These are phyloP conservation scores for Tympanuchus pallidicinctus DNA, from an alignment of 2,113 vertebrate species.

Conservation along the genomic window DNA sequence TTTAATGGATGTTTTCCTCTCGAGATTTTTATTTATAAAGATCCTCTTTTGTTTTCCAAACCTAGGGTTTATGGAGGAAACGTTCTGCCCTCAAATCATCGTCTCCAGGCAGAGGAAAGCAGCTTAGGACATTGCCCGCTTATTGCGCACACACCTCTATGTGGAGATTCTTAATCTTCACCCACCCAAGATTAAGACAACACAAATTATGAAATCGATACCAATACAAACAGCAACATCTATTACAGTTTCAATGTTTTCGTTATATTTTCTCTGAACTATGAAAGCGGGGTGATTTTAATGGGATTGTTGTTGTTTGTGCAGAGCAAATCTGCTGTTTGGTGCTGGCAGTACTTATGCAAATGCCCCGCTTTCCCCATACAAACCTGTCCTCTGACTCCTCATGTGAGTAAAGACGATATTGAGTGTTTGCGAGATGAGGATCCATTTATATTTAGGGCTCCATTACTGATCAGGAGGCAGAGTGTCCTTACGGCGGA, in stretches of 20 bases:
- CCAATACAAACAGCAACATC: slow-evolving; percentile 46
- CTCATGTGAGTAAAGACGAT: slow-evolving; percentile 37
- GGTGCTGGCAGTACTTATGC: slow-evolving; percentile 37
- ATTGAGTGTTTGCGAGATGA: slow-evolving; percentile 42
- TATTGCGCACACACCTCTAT: slow-evolving; percentile 35
- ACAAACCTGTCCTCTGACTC: slow-evolving; percentile 47
- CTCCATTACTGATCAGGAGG: slow-evolving; percentile 66
- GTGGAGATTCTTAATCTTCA: slow-evolving; percentile 62
- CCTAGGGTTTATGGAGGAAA: neutral
- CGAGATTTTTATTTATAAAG: neutral
- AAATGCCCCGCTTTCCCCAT: slow-evolving; percentile 21
- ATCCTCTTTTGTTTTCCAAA: neutral
- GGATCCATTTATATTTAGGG: slow-evolving; percentile 62
- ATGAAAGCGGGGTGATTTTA: slow-evolving; percentile 30
- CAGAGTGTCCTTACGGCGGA: slow-evolving; percentile 49
- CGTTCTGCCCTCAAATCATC: slow-evolving; percentile 17
- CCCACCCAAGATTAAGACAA: slow-evolving; percentile 74
- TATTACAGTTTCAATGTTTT: slow-evolving; percentile 54
- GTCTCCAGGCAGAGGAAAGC: slow-evolving; percentile 14
- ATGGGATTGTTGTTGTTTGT: slow-evolving; percentile 31
- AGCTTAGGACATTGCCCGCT: neutral
- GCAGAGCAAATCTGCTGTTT: slow-evolving; percentile 13
- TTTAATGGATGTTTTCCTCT: neutral
- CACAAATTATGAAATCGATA: slow-evolving; percentile 54
- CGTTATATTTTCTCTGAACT: slow-evolving; percentile 23